Evolutionary conservation across 1,140 invertebrate species (phyloP).

Genomic region (Apocrypta bakeri): DNA sequence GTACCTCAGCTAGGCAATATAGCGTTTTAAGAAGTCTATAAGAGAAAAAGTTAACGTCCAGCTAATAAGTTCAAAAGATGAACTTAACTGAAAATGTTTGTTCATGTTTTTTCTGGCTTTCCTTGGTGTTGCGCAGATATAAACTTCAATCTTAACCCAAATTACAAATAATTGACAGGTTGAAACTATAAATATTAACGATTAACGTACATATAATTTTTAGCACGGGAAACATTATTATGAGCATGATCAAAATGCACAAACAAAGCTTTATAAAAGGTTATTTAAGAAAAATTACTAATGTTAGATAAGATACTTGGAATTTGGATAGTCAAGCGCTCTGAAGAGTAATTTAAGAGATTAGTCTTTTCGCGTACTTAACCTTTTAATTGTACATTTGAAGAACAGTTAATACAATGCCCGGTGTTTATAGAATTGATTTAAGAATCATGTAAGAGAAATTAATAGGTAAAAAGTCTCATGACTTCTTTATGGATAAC

Average conservation of each 20-base stretch:
- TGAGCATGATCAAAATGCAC: conserved; percentile 46
- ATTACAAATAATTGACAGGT: neutral
- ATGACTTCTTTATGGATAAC: neutral
- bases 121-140: conserved; percentile 10
- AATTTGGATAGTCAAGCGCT: conserved; percentile 11
- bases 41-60: neutral
- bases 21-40: conserved; percentile 25
- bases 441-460: neutral
- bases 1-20: conserved; percentile 26
- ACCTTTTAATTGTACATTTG: neutral
- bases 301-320: neutral
- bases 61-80: neutral
- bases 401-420: neutral
- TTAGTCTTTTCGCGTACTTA: conserved; percentile 3
- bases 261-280: conserved; percentile 4
- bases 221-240: conserved; percentile 19
- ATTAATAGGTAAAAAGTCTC: neutral
- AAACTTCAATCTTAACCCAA: conserved; percentile 19
- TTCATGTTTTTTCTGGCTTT: neutral
- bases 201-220: conserved; percentile 21
- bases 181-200: neutral
- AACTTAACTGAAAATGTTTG: neutral
- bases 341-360: conserved; percentile 8
- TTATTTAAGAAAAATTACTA: conserved; percentile 26
- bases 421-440: neutral